phyloP scores from a whole-genome alignment of 2,113 vertebrate species.

The Tetrao urogallus region DNA sequence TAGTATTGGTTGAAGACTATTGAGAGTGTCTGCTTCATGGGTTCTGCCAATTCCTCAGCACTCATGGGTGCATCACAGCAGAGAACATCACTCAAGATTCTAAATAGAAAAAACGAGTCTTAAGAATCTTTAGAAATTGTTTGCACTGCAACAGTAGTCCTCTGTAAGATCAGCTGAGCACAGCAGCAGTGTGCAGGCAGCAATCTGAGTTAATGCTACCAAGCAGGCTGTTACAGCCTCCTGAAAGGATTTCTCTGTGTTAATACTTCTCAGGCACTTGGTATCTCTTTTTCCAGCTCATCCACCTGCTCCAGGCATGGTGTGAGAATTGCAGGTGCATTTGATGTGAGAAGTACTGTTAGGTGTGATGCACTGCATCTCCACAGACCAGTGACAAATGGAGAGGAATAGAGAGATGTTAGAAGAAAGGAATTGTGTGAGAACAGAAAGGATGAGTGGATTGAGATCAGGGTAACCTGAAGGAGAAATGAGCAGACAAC shows the following conservation, averaged over 20 bases:
- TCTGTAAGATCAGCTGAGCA: neutral
- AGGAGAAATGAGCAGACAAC: neutral
- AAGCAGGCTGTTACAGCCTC: neutral
- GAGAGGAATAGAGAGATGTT: neutral
- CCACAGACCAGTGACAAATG: neutral
- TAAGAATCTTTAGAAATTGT: neutral
- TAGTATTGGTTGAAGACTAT: neutral
- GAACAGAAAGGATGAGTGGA: neutral
- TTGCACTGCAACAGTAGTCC: neutral
- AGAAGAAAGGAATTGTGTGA: neutral
- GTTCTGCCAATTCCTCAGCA: neutral
- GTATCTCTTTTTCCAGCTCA: neutral
- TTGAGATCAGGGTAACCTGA: neutral
- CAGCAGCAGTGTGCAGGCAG: neutral
- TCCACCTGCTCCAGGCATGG: neutral
- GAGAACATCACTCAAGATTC: neutral
- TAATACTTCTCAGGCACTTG: neutral
- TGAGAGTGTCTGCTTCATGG: neutral
- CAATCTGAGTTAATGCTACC: neutral
- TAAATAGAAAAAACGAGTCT: neutral
- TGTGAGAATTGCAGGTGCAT: neutral
- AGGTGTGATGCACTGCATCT: neutral
- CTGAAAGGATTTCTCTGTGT: accelerated
- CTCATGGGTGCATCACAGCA: neutral
- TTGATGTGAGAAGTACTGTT: neutral